phyloP scores from a whole-genome alignment of 2,797 vertebrate species.

The Pangasius macronema region DNA sequence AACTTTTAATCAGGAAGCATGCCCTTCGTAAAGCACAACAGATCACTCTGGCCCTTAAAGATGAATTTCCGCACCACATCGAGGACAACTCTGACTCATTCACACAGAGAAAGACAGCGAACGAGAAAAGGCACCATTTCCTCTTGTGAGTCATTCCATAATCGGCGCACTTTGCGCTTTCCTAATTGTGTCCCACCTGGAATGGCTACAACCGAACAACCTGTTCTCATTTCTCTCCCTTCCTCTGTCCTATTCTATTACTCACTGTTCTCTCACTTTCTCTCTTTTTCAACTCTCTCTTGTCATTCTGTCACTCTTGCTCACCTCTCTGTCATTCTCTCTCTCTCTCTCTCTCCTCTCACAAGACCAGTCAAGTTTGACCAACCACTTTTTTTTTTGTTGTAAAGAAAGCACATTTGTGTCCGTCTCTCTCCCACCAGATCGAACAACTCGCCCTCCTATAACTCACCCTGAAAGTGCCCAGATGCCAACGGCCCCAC shows the following conservation, averaged over 20 bases:
- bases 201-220: conserved; percentile 37
- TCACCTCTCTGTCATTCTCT: background rate
- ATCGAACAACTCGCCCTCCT: background rate
- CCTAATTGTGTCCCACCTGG: conserved; percentile 36
- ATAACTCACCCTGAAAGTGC: conserved; percentile 53
- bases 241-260: background rate
- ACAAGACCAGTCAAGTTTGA: background rate
- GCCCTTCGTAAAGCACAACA: conserved; percentile 6
- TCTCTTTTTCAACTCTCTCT: background rate
- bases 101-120: background rate
- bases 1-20: conserved; percentile 15
- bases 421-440: background rate
- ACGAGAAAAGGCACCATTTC: conserved; percentile 4
- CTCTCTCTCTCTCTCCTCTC: conserved; percentile 2
- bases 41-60: conserved; percentile 3
- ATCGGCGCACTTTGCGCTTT: conserved; percentile 34
- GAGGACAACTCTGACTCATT: conserved; percentile 20
- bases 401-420: conserved; percentile 7
- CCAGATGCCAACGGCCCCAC: conserved; percentile 32
- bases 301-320: background rate
- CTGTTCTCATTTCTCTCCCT: background rate
- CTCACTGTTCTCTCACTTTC: background rate
- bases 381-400: conserved; percentile 13
- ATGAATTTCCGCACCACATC: background rate
- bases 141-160: conserved; percentile 39